These are phyloP conservation scores for Tenodera sinensis DNA, from an alignment of 2,888 invertebrate species.

Conservation along the genomic window DNA sequence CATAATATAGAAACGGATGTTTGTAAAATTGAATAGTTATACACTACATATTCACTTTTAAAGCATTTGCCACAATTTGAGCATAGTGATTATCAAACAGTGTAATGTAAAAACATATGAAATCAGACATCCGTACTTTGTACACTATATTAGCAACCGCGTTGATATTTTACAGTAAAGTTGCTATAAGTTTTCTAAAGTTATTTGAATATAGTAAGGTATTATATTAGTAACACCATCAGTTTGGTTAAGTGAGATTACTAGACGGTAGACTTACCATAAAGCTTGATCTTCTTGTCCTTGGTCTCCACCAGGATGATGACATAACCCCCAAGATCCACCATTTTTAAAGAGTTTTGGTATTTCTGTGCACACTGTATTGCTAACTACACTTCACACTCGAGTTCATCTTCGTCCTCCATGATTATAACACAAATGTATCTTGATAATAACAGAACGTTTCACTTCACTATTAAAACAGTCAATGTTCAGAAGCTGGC, in stretches of 20 bases:
- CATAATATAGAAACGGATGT: no score
- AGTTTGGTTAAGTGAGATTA: not conserved
- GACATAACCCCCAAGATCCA: slow-evolving; percentile 92
- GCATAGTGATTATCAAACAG: no score
- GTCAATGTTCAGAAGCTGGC: not conserved
- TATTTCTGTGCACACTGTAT: not conserved
- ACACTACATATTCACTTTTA: no score
- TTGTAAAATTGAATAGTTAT: no score
- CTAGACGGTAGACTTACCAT: slow-evolving; percentile 57
- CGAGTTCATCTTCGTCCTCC: not conserved
- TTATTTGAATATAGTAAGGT: no score
- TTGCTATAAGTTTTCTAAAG: no score
- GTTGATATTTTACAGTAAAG: no score
- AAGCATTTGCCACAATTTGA: no score
- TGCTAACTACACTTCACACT: not conserved
- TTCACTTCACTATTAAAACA: not conserved
- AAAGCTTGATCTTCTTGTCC: slow-evolving; percentile 90
- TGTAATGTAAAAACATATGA: no score
- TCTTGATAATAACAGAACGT: not conserved
- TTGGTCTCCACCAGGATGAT: slow-evolving; percentile 91
- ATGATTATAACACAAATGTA: not conserved
- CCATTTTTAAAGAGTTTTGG: slow-evolving; percentile 48
- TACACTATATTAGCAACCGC: no score
- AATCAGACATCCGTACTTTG: no score
- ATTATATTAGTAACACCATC: not conserved